A percentile compares a stretch with the other conserved stretches of the same genome.
Conservation (phyloP, 2,113 vertebrate genomes). For the Numida meleagris region DNA sequence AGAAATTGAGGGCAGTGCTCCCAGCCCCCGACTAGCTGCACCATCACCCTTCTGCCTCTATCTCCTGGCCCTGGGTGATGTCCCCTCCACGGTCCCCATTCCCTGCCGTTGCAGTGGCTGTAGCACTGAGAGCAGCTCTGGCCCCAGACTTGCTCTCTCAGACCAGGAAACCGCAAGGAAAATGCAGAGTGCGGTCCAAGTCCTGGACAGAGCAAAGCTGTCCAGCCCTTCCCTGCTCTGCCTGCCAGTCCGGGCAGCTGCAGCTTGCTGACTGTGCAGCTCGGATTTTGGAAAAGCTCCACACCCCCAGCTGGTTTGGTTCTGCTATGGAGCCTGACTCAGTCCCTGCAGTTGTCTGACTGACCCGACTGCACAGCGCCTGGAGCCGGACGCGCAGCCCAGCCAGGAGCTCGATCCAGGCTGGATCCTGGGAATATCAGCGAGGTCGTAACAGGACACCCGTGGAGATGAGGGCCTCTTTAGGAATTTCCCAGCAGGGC, state of each 20-base stretch:
- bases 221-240: background rate
- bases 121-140: background rate
- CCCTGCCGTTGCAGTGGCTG: fast-evolving
- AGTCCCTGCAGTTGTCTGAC: background rate
- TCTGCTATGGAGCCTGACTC: background rate
- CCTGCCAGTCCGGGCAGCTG: background rate
- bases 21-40: too few relatives aligned
- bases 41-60: too few relatives aligned
- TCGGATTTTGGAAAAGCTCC: background rate
- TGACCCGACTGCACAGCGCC: background rate
- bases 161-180: background rate
- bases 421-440: conserved; percentile 15
- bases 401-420: background rate
- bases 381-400: fast-evolving
- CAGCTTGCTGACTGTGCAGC: background rate
- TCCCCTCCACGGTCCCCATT: too few relatives aligned
- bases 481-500: conserved; percentile 11
- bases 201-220: background rate
- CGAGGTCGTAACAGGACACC: background rate
- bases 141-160: background rate
- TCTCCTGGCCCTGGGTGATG: too few relatives aligned
- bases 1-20: too few relatives aligned
- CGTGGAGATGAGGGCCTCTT: background rate
- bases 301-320: background rate
- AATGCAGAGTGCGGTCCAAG: background rate